A percentile compares a stretch with the other conserved stretches of the same genome.
Conservation (phyloP, 2,113 vertebrate species). For the Pseudorasbora parva region DNA sequence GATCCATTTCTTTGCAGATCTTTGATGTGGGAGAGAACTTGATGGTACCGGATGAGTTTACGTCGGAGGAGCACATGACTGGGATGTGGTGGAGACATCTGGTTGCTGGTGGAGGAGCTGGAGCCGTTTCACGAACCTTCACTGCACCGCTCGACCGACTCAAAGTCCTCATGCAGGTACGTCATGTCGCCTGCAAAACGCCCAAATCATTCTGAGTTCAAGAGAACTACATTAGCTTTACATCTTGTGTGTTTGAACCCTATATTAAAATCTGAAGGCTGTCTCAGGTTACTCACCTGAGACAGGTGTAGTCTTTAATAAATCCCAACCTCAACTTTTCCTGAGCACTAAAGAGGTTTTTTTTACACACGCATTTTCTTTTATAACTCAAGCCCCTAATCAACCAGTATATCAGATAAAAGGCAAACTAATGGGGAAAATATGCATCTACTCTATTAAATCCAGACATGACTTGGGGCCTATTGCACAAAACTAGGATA, state of each 20-base stretch:
- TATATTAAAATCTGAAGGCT: not conserved
- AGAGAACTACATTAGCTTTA: too few species aligned
- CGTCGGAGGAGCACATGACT: slow-evolving; percentile 88
- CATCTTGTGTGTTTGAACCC: not conserved
- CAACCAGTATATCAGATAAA: too few species aligned
- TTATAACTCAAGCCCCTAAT: not conserved
- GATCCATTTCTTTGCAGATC: slow-evolving; percentile 77
- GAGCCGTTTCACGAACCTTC: slow-evolving; percentile 91
- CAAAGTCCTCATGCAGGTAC: slow-evolving; percentile 97
- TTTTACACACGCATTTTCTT: not conserved
- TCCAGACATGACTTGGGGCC: too few species aligned
- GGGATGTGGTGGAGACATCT: slow-evolving; percentile 98
- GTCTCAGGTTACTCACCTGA: not conserved
- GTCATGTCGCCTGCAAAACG: not conserved
- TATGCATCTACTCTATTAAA: too few species aligned
- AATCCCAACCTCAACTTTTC: not conserved
- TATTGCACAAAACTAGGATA: too few species aligned
- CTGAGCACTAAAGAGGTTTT: not conserved
- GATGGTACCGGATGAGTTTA: slow-evolving; percentile 94
- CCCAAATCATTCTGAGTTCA: too few species aligned
- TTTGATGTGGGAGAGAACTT: slow-evolving; percentile 96
- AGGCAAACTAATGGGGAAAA: too few species aligned
- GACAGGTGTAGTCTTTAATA: not conserved
- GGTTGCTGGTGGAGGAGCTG: slow-evolving; percentile 93
- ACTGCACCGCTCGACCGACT: slow-evolving; percentile 93